Base-by-base conservation (phyloP, 2,888 invertebrate species). In the Kryphioiulus occultus region DNA sequence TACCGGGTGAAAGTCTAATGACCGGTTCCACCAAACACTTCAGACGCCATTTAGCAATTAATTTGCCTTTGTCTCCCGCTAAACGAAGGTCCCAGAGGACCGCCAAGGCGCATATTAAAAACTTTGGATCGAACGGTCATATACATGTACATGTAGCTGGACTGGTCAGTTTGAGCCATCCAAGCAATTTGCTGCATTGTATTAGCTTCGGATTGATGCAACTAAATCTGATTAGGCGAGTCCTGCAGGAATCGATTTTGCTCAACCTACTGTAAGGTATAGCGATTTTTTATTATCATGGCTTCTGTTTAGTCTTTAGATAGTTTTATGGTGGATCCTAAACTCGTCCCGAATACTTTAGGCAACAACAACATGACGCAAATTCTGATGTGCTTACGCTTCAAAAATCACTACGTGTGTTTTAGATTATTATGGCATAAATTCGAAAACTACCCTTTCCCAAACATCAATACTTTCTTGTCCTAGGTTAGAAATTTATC, bases 1-100 rank as follows among this genome's bases (percentile, higher is more conserved):
- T n/a, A n/a, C 39, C 12, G 47, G 47, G 17, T 47, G n/a, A 68
- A 68, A 10, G 68, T 68, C 68, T 68, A 68, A 68, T 68, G 26
- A 26, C 68, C 68, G 68, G 26, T 68, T 68, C 0, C n/a, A n/a
- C 68, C 68, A 68, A 68, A 68, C 68, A 68, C 68, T 68, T 68
- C 26, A 26, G n/a, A 68, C n/a, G 68, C 22, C 68, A n/a, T 26
- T 68, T 59, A 26, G 12, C 68, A 26, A 68, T 68, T 68, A 68
- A 68, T 68, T 68, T 26, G 68, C 12, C 26, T 12, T 68, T 26
- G n/a, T 68, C 1, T 5, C 68, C 1, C n/a, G 26, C 68, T 26
- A 68, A 68, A 26, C n/a, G 68, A 22, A 26, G 2, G 68, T 26
- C 26, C 68, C 68, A 9, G 26, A 68, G 68, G 26, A 10, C n/a